Evolutionary conservation across 37 sponge, comb jelly and placozoan genomes (phyloP).

Genomic region (Bolinopsis microptera): DNA sequence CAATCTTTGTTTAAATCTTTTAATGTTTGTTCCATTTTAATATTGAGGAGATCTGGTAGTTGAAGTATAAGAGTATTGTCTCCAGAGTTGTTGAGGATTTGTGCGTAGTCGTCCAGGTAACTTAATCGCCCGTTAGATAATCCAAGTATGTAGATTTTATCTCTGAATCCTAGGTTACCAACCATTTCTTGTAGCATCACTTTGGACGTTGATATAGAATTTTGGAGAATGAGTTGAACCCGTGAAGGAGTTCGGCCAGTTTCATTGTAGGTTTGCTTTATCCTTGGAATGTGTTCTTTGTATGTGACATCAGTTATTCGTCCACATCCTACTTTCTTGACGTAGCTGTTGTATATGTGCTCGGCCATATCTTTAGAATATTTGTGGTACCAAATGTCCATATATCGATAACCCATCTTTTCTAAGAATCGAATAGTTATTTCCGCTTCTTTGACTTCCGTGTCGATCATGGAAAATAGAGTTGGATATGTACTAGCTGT

Average conservation of each 20-base stretch:
- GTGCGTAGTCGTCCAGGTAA: neutral
- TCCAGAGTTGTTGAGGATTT: neutral
- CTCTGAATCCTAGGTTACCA: neutral
- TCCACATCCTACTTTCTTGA: neutral
- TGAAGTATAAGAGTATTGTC: neutral
- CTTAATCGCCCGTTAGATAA: neutral
- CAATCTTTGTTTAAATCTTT: neutral
- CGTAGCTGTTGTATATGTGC: conserved; percentile 30
- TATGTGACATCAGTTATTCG: neutral
- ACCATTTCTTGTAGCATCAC: neutral
- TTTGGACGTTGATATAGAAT: neutral
- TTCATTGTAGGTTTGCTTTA: neutral
- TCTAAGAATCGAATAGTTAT: neutral
- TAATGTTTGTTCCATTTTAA: neutral
- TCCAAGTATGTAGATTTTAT: conserved; percentile 38
- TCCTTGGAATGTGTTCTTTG: neutral
- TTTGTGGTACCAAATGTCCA: conserved; percentile 60
- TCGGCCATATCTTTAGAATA: conserved; percentile 27
- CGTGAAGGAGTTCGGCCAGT: neutral
- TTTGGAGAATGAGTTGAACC: conserved; percentile 32
- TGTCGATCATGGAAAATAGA: conserved; percentile 54
- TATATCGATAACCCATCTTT: neutral
- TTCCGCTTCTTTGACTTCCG: neutral
- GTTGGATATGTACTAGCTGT: neutral
- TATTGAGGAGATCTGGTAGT: neutral